phyloP scores from a whole-genome alignment of 2,797 vertebrate species.

The Dipus sagitta region DNA sequence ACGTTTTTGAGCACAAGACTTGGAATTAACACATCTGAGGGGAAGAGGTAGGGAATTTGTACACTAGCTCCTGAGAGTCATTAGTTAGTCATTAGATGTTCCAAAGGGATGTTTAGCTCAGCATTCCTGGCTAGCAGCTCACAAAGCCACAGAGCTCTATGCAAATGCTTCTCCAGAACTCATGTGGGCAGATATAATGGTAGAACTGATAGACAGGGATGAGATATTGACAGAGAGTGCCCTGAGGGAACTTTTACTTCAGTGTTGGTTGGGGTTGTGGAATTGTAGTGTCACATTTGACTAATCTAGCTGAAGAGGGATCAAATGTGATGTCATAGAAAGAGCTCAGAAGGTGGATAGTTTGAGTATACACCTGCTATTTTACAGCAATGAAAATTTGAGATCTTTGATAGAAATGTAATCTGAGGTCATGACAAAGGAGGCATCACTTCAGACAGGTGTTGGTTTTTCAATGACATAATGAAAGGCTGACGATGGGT shows the following conservation, averaged over 20 bases:
- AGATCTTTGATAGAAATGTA: neutral
- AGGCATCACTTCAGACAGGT: neutral
- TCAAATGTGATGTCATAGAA: neutral
- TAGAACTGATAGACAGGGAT: neutral
- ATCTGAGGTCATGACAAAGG: neutral
- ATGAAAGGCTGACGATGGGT: neutral
- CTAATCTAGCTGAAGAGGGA: neutral
- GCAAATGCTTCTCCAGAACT: neutral
- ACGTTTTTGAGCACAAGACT: neutral
- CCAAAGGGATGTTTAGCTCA: rapidly evolving
- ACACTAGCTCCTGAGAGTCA: neutral
- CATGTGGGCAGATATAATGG: neutral
- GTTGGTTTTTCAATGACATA: neutral
- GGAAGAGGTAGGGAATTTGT: neutral
- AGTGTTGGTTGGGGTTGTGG: neutral
- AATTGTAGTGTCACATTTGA: neutral
- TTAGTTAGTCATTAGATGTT: neutral
- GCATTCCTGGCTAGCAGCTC: neutral
- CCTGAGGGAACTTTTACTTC: neutral
- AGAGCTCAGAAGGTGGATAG: neutral
- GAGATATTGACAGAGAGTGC: neutral
- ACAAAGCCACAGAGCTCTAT: neutral
- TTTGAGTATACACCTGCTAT: neutral
- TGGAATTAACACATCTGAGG: neutral
- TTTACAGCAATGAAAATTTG: neutral